Conservation (phyloP, 2,888 invertebrate genomes). For the Argyresthia albistria region DNA sequence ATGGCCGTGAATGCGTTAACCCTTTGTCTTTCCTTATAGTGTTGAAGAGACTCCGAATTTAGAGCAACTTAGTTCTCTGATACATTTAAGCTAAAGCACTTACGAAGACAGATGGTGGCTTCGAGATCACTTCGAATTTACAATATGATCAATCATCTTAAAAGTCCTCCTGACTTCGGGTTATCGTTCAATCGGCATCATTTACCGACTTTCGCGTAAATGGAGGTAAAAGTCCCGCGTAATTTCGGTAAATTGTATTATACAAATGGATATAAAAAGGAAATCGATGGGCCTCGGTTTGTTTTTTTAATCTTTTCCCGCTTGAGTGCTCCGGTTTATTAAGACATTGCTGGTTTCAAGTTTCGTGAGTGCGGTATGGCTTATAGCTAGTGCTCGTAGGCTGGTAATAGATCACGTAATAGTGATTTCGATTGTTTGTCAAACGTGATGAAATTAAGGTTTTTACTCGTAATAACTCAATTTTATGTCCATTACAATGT, state of each 20-base stretch:
- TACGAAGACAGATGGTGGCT: slow-evolving; percentile 2
- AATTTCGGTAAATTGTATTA: slow-evolving; percentile 48
- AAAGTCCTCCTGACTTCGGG: slow-evolving; percentile 20
- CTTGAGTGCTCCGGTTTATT: slow-evolving; percentile 36
- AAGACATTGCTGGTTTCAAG: background rate
- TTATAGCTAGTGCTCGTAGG: slow-evolving; percentile 17
- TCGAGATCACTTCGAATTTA: slow-evolving; percentile 14
- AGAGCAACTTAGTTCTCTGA: too few species aligned
- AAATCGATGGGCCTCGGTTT: slow-evolving; percentile 27
- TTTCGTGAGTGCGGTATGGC: slow-evolving; percentile 20
- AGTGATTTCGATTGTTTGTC: slow-evolving; percentile 21
- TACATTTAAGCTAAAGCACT: too few species aligned
- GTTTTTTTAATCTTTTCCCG: slow-evolving; percentile 49
- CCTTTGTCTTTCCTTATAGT: background rate
- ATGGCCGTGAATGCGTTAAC: too few species aligned
- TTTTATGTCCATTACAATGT: slow-evolving; percentile 5
- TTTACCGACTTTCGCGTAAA: slow-evolving; percentile 37
- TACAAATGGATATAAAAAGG: slow-evolving; percentile 40
- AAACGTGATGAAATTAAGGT: slow-evolving; percentile 17
- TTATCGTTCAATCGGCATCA: slow-evolving; percentile 17
- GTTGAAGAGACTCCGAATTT: too few species aligned
- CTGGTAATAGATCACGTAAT: slow-evolving; percentile 20
- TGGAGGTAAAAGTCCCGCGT: slow-evolving; percentile 43
- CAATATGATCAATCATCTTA: slow-evolving; percentile 14
- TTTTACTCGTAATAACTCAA: slow-evolving; percentile 11